Base-by-base conservation (phyloP, 1,140 invertebrate species). In the Mya arenaria region DNA sequence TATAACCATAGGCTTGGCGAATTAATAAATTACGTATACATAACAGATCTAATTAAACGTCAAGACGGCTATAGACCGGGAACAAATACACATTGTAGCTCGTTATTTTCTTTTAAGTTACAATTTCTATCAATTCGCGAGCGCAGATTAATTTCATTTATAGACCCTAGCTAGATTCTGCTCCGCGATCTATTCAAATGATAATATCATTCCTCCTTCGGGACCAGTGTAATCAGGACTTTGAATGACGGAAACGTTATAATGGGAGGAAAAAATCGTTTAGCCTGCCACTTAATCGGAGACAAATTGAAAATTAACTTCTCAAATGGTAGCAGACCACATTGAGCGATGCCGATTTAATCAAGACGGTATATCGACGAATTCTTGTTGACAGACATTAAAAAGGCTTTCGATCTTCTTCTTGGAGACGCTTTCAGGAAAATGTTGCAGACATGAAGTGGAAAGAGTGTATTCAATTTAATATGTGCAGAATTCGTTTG, bases 301-400 rank as follows among this genome's bases (percentile, higher is more conserved):
- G 79, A 82, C 79, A 82, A 82, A 82, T 82, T 82, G 79, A 73
- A 82, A 82, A 82, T 82, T 82, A 82, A 82, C 60, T 82, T 82
- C 69, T 63, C 79, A 73, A 82, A 73, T 82, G 60, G 69, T 60
- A 48, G 44, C 34, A 48, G 19, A 34, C 17, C 79, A 73, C 77
- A 80, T 65, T 66, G 79, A 82, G 36, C 56, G 79, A 73, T 82
- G 60, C 69, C 69, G 48, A 82, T 82, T 82, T 82, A 82, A 82
- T 82, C 79, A 75, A 75, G 52, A n/a, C n/a, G n/a, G n/a, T n/a
- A n/a, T n/a, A n/a, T n/a, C n/a, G n/a, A n/a, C n/a, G n/a, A n/a
- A n/a, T n/a, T n/a, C n/a, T n/a, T n/a, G n/a, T n/a, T n/a, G n/a
- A n/a, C n/a, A n/a, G n/a, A n/a, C n/a, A n/a, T n/a, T n/a, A n/a